Percentiles rank a stretch among this genome's conserved stretches.
Conservation (phyloP, 2,888 invertebrate species). For the Coelinius sp. region DNA sequence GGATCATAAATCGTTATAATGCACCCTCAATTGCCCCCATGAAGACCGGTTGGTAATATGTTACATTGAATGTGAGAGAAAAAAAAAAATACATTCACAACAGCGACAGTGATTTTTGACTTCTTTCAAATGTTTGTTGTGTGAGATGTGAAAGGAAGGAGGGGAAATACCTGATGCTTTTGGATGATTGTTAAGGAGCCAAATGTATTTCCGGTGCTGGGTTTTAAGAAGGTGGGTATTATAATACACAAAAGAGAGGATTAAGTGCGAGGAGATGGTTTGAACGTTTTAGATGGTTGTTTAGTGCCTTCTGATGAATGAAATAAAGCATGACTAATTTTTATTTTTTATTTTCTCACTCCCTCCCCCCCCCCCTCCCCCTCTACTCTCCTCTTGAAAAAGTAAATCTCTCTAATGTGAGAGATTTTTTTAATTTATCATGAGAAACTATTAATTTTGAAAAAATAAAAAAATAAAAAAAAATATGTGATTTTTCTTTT, state of each 20-base stretch:
- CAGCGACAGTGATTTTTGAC: conserved; percentile 30
- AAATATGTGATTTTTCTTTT: not conserved
- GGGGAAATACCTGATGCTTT: conserved; percentile 39
- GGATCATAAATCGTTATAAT: conserved; percentile 42
- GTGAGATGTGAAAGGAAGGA: not conserved
- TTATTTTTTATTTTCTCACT: not conserved
- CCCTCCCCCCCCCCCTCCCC: not conserved
- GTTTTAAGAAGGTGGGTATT: conserved; percentile 38
- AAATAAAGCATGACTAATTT: not conserved
- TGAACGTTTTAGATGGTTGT: conserved; percentile 29
- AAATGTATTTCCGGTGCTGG: conserved; percentile 51
- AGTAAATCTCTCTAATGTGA: not conserved
- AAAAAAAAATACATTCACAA: not conserved
- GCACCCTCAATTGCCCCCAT: conserved; percentile 33
- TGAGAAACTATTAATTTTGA: not conserved
- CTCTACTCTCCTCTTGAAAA: no score
- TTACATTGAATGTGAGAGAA: conserved; percentile 29
- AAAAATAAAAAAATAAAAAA: not conserved
- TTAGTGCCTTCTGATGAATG: not conserved
- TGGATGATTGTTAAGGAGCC: conserved; percentile 45
- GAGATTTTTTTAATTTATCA: not conserved
- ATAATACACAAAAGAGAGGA: conserved; percentile 46
- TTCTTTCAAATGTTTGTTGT: conserved; percentile 32
- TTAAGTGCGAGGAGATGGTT: conserved; percentile 39
- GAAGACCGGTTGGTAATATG: conserved; percentile 29